Conservation (phyloP, 2,797 vertebrate species). For the Anas bahamensis region DNA sequence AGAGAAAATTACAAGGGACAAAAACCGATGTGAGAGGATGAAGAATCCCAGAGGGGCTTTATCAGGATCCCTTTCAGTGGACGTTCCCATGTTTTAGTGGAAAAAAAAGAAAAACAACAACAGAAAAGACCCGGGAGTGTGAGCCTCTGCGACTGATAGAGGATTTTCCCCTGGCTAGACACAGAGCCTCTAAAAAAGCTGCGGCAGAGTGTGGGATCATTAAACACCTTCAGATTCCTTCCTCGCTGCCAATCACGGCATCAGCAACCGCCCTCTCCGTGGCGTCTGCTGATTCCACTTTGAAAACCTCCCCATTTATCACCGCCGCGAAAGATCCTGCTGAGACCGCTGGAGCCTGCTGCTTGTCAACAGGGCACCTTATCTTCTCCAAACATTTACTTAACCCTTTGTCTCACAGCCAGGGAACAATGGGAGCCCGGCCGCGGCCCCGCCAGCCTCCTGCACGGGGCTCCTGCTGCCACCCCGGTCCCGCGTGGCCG, state of each 20-base stretch:
- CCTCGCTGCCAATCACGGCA: conserved; percentile 57
- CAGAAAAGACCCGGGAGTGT: conserved; percentile 45
- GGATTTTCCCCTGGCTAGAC: conserved; percentile 75
- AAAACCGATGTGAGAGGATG: conserved; percentile 34
- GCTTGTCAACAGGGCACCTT: conserved; percentile 88
- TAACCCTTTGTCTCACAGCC: conserved; percentile 89
- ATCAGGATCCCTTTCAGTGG: conserved; percentile 68
- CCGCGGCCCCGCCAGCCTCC: conserved; percentile 25
- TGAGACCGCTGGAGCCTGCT: conserved; percentile 84
- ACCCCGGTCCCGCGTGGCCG: background rate
- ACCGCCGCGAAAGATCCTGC: conserved; percentile 79
- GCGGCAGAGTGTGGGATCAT: conserved; percentile 75
- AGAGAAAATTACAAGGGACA: conserved; percentile 45
- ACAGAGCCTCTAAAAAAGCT: conserved; percentile 64
- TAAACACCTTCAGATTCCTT: conserved; percentile 77
- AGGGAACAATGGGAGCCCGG: conserved; percentile 80
- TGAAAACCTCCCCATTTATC: conserved; percentile 82
- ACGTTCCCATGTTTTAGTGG: conserved; percentile 55
- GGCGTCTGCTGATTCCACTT: conserved; percentile 73
- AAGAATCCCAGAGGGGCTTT: conserved; percentile 53
- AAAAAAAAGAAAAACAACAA: background rate
- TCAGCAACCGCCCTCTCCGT: conserved; percentile 62
- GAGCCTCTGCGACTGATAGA: conserved; percentile 69
- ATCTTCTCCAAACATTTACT: conserved; percentile 90
- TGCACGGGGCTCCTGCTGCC: background rate